These are phyloP conservation scores for Morus bassanus DNA, from an alignment of 2,797 vertebrate species.

Conservation along the genomic window DNA sequence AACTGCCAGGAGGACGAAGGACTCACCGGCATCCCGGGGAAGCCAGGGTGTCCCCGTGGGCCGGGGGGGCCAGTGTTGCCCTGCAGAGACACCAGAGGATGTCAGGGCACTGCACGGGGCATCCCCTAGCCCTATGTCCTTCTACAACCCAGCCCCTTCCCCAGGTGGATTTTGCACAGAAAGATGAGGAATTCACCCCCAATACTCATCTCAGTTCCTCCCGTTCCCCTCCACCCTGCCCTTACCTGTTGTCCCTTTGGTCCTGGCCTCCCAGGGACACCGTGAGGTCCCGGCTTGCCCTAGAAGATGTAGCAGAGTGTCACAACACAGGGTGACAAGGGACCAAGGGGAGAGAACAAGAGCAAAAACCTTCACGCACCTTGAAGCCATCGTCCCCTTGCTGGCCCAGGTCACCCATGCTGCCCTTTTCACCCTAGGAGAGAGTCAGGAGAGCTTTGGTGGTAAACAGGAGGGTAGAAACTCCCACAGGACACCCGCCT, in stretches of 20 bases:
- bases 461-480: background rate
- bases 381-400: constrained; percentile 78
- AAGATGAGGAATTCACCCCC: background rate
- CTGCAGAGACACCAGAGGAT: constrained; percentile 48
- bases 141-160: background rate
- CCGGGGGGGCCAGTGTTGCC: constrained; percentile 80
- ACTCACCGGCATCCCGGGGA: constrained; percentile 82
- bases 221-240: background rate
- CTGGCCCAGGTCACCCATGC: constrained; percentile 73
- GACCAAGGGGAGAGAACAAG: background rate
- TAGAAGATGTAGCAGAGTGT: constrained; percentile 22
- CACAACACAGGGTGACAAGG: background rate
- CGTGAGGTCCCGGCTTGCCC: constrained; percentile 74
- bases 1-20: rapidly evolving
- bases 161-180: background rate
- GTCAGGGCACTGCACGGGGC: background rate
- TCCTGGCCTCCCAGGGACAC: constrained; percentile 69
- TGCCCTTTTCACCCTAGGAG: constrained; percentile 84
- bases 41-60: constrained; percentile 72
- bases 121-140: background rate
- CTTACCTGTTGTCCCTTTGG: constrained; percentile 84
- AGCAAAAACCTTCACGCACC: constrained; percentile 56
- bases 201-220: background rate
- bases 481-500: rapidly evolving
- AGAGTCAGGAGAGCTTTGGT: background rate